phyloP scores from a whole-genome alignment of 1,140 invertebrate genomes.

The Heliothis virescens region DNA sequence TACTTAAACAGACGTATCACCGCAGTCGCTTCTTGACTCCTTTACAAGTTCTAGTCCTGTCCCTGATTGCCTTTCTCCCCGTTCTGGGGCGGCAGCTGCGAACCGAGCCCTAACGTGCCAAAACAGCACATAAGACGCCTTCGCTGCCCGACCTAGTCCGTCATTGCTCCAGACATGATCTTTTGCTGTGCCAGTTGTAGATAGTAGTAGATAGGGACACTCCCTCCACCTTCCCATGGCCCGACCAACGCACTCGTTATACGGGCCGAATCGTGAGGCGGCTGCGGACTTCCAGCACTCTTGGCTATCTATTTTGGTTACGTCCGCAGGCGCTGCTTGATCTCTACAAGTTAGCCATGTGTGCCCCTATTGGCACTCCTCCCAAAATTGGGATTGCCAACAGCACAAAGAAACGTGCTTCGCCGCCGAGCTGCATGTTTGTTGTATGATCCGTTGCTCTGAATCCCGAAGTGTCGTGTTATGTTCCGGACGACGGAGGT shows the following conservation, averaged over 20 bases:
- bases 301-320: background rate
- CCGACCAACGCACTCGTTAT: background rate
- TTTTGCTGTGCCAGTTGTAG: too few relatives aligned
- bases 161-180: too few relatives aligned
- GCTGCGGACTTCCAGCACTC: background rate
- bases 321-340: background rate
- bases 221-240: background rate
- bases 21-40: background rate
- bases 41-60: background rate
- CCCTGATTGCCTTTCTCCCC: too few relatives aligned
- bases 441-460: background rate
- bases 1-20: background rate
- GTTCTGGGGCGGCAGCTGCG: too few relatives aligned
- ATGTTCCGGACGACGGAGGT: background rate
- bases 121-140: too few relatives aligned
- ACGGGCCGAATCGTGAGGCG: slow-evolving; percentile 3
- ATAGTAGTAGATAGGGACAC: too few relatives aligned
- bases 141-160: too few relatives aligned
- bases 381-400: too few relatives aligned
- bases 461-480: background rate
- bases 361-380: too few relatives aligned
- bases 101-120: too few relatives aligned
- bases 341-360: background rate
- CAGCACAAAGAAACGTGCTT: too few relatives aligned
- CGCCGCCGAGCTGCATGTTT: too few relatives aligned